Conservation (phyloP, 2,113 vertebrate species). For the Aspiorhynchus laticeps region DNA sequence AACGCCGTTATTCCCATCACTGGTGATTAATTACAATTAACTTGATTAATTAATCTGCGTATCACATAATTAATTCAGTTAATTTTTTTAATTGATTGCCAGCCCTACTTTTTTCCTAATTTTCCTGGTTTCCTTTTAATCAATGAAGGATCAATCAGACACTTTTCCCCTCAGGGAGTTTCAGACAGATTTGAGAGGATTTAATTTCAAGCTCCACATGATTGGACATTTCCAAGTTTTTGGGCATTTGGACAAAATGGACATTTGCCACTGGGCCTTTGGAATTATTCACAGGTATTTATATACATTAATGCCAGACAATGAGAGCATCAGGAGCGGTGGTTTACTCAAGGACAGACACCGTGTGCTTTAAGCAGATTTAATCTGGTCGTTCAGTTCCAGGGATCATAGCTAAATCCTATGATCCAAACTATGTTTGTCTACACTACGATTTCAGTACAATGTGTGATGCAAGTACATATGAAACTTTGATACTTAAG, state of each 20-base stretch:
- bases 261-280: conserved; percentile 7
- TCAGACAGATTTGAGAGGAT: conserved; percentile 31
- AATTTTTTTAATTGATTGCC: not conserved
- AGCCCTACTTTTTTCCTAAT: not conserved
- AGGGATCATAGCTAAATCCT: conserved; percentile 53
- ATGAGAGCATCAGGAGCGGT: conserved; percentile 12
- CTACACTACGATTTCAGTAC: not conserved
- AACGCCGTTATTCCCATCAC: too few species aligned
- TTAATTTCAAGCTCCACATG: conserved; percentile 23
- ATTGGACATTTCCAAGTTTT: not conserved
- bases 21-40: not conserved
- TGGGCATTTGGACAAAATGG: too few species aligned
- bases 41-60: not conserved
- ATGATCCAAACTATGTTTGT: conserved; percentile 26
- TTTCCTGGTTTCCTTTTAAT: conserved; percentile 12
- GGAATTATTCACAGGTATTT: conserved; percentile 41
- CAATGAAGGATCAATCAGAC: conserved; percentile 30
- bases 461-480: not conserved
- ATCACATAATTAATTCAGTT: not conserved
- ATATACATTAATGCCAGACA: conserved; percentile 44
- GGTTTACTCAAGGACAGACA: conserved; percentile 48
- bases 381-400: conserved; percentile 61
- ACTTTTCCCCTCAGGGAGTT: conserved; percentile 16
- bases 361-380: conserved; percentile 47
- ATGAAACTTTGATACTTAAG: not conserved